Evolutionary conservation across 2,888 invertebrate genomes (phyloP), one percentile per base, ranked within the genome.

Genomic region (Tipula vernalis): DNA sequence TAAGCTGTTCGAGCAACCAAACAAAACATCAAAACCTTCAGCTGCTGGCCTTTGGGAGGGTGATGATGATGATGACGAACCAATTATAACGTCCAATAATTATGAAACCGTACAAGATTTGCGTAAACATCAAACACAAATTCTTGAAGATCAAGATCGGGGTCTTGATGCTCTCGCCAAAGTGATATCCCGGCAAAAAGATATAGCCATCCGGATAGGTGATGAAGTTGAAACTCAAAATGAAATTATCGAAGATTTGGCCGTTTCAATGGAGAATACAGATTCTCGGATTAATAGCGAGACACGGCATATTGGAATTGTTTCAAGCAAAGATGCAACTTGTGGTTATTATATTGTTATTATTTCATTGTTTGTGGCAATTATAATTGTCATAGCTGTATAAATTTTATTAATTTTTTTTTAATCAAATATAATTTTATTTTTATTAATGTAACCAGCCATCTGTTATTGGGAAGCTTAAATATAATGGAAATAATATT

Each of bases 201-300:
- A 94, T 89, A 94, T 97, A 89, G 96, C 96, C 6, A 91, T 94
- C 85, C 95, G 94, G 86, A 95, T 97, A 88, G 94, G 94, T 12
- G 93, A 93, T 89, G 97, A 97, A 92, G 96, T 96, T 0, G 95
- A 95, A 89, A 91, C 94, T 88, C 96, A 97, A 89, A 96, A 96
- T 92, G 96, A 95, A 89, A 93, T 97, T 87, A 93, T 97, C 88
- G 96, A 96, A 89, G 95, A 95, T 90, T 93, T 97, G 88, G 94
- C 94, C 0, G 94, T 94, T 87, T 94, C 94, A 87, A 94, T 96
- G 90, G 96, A 96, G 87, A 91, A 93, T 87, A 96, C 96, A 0
- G 94, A 95, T 89, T 92, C 93, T n/a, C 92, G 95, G 86, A 92
- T 97, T 28, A 91, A 93, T 86, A 92, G 92, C 41, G 96, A 95